Conservation (phyloP, 2,113 vertebrate genomes). For the Enhydra lutris region DNA sequence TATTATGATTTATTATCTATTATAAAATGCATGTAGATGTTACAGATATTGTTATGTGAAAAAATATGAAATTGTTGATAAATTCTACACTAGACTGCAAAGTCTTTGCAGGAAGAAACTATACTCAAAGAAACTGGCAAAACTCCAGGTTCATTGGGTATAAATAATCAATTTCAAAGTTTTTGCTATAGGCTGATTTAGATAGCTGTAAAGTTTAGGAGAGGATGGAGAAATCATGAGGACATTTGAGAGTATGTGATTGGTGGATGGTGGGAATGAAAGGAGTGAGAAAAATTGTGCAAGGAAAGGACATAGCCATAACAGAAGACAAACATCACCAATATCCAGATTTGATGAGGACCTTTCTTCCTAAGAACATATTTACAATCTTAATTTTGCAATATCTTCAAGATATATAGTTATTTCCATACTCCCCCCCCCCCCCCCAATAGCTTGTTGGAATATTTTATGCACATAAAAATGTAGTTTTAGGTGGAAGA, state of each 20-base stretch:
- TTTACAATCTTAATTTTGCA: background rate
- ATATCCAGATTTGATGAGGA: background rate
- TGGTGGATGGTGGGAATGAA: background rate
- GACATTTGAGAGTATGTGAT: background rate
- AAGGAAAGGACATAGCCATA: background rate
- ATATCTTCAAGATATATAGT: background rate
- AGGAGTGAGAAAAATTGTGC: background rate
- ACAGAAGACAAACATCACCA: background rate
- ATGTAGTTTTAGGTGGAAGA: constrained; percentile 70
- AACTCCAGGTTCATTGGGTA: background rate
- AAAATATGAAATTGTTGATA: background rate
- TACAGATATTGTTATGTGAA: background rate
- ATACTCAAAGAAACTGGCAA: background rate
- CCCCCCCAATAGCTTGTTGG: background rate
- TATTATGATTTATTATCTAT: background rate
- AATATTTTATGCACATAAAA: constrained; percentile 52
- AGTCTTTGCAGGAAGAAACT: background rate
- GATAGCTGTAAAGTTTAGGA: background rate
- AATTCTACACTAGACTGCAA: background rate
- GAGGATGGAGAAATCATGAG: background rate
- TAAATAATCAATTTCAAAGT: background rate
- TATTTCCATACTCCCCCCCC: background rate
- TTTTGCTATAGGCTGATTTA: background rate
- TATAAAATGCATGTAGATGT: background rate
- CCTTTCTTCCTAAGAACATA: background rate